phyloP scores from a whole-genome alignment of 2,888 invertebrate genomes.

The Nomada goodeniana region DNA sequence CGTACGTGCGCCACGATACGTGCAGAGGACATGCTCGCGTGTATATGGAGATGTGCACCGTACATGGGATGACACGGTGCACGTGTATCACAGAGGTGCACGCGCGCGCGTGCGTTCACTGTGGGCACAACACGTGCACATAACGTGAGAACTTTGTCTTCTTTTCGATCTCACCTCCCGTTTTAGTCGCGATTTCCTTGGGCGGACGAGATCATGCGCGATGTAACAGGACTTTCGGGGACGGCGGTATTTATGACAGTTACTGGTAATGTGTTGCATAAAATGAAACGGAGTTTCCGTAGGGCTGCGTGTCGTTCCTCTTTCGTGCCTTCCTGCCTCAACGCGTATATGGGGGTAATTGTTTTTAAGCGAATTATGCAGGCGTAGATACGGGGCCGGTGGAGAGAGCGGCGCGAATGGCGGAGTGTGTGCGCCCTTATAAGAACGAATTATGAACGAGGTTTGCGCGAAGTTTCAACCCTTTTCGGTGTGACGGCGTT shows the following conservation, averaged over 20 bases:
- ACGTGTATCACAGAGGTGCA: conserved; percentile 35
- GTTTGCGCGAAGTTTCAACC: too few species aligned
- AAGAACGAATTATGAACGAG: not conserved
- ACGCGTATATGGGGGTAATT: conserved; percentile 23
- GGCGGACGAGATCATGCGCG: conserved; percentile 30
- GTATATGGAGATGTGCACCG: conserved; percentile 23
- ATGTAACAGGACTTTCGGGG: conserved; percentile 58
- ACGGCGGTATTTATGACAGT: conserved; percentile 42
- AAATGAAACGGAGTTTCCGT: conserved; percentile 43
- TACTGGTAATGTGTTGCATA: conserved; percentile 55
- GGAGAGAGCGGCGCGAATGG: not conserved
- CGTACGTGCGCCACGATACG: conserved; percentile 32
- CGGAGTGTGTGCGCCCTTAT: conserved; percentile 10
- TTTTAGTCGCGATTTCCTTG: conserved; percentile 49
- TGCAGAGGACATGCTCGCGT: conserved; percentile 16
- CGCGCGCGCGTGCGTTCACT: conserved; percentile 31
- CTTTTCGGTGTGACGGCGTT: too few species aligned
- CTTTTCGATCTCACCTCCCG: conserved; percentile 61
- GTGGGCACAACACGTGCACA: conserved; percentile 55
- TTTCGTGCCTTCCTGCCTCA: not conserved
- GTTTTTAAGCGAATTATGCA: conserved; percentile 25
- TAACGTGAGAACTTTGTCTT: conserved; percentile 67
- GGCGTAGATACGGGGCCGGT: not conserved
- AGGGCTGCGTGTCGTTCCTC: conserved; percentile 18
- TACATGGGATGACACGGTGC: conserved; percentile 35